Evolutionary conservation across 2,797 vertebrate genomes (phyloP), one percentile per base, ranked within the genome.

Genomic region (Lacerta viridis): DNA sequence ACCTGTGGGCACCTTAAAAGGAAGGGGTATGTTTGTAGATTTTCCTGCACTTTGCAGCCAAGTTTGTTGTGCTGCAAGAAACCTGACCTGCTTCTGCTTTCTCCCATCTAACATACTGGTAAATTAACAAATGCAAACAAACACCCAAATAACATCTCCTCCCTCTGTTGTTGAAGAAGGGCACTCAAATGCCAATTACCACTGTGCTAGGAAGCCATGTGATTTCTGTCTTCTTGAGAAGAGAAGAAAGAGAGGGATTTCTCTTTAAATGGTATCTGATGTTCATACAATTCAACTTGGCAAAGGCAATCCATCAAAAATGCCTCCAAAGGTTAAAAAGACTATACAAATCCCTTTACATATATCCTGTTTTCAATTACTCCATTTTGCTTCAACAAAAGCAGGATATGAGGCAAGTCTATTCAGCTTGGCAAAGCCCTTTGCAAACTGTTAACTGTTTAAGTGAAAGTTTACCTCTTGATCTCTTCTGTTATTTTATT

Each of bases 291-390:
- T 33, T 82, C 80, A 23, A 76, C 41, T 87, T 92, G 6, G 0
- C 1, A 61, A 91, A 55, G 64, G 86, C 90, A 72, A 10, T 94
- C 90, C 95, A 93, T 94, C 93, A 96, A 72, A 79, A 41, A 27
- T 77, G 59, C 10, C 69, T 88, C 68, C 72, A 82, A 89, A 88
- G 64, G 91, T 55, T 29, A 86, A 94, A 55, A 88, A 81, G 89
- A 91, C 88, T 90, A 87, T 80, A 78, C 80, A 68, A 77, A 83
- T 94, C 84, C 88, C 93, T 94, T 91, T 91, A 84, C 92, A 78
- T 90, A 71, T 91, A 94, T 97, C 97, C 97, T 97, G 96, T 95
- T 94, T 95, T 83, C 74, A 86, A 88, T 43, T 92, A 95, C 92
- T 89, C 89, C 92, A 85, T 82, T 95, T 95, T 90, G 80, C 93